Evolutionary conservation across 2,113 vertebrate species (phyloP).

Genomic region (Bubo blakistoni): DNA sequence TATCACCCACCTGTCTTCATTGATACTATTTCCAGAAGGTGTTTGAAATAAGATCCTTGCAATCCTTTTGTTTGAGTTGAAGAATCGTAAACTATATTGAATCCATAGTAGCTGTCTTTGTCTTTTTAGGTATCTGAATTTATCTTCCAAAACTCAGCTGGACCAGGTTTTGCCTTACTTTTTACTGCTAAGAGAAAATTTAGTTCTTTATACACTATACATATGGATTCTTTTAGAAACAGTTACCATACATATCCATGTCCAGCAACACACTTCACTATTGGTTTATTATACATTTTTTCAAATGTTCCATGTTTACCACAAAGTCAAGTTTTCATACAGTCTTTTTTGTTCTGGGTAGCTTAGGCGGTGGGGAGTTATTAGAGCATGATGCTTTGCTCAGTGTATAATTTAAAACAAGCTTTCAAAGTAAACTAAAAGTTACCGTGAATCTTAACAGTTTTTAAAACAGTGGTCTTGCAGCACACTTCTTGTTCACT

Average conservation of each 20-base stretch:
- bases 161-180: background rate
- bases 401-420: background rate
- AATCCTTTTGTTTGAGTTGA: accelerated
- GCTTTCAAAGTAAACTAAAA: background rate
- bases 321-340: background rate
- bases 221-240: background rate
- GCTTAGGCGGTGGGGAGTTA: background rate
- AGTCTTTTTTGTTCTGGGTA: background rate
- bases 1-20: background rate
- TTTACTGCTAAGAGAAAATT: background rate
- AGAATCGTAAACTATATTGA: background rate
- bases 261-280: background rate
- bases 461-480: background rate
- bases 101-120: background rate
- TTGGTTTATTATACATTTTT: background rate
- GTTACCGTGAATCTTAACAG: background rate
- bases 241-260: background rate
- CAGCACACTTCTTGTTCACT: background rate
- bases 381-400: background rate
- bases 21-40: background rate
- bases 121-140: background rate
- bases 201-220: background rate
- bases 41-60: background rate
- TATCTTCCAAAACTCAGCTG: background rate
- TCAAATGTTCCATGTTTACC: background rate